These are phyloP conservation scores for Leucophenga maculata DNA, from an alignment of 2,888 invertebrate genomes.

Conservation along the genomic window DNA sequence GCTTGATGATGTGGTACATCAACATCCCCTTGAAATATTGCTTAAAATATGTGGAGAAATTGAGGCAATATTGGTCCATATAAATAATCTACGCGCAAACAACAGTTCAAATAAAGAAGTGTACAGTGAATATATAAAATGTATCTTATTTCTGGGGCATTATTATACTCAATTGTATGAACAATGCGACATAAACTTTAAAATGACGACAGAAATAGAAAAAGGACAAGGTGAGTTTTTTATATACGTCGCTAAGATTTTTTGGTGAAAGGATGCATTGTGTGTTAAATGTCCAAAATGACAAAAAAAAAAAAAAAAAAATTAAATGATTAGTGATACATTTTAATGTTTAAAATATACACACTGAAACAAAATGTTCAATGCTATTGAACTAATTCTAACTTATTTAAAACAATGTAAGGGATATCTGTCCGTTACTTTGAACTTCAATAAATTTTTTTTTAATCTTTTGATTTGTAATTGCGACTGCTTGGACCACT, in stretches of 20 bases:
- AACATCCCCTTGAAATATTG: slow-evolving; percentile 50
- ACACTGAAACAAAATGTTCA: no score
- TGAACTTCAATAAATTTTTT: no score
- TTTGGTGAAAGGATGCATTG: background rate
- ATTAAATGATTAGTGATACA: background rate
- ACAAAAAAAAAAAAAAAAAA: background rate
- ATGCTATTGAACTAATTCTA: no score
- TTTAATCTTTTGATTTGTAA: no score
- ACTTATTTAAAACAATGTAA: no score
- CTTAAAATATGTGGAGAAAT: slow-evolving; percentile 46
- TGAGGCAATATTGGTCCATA: slow-evolving; percentile 46
- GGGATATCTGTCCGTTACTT: no score
- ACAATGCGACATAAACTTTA: slow-evolving; percentile 57
- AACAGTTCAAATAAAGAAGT: slow-evolving; percentile 17
- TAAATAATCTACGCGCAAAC: slow-evolving; percentile 31
- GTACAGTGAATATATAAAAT: slow-evolving; percentile 29
- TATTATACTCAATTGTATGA: slow-evolving; percentile 55
- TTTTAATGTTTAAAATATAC: background rate
- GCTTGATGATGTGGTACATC: slow-evolving; percentile 42
- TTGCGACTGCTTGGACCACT: no score
- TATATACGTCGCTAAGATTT: background rate
- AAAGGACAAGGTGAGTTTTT: slow-evolving; percentile 56
- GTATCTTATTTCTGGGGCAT: slow-evolving; percentile 50
- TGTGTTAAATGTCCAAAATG: background rate
- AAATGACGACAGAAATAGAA: slow-evolving; percentile 60